Base-by-base conservation (phyloP, 2,113 vertebrate genomes). In the Megalops atlanticus region DNA sequence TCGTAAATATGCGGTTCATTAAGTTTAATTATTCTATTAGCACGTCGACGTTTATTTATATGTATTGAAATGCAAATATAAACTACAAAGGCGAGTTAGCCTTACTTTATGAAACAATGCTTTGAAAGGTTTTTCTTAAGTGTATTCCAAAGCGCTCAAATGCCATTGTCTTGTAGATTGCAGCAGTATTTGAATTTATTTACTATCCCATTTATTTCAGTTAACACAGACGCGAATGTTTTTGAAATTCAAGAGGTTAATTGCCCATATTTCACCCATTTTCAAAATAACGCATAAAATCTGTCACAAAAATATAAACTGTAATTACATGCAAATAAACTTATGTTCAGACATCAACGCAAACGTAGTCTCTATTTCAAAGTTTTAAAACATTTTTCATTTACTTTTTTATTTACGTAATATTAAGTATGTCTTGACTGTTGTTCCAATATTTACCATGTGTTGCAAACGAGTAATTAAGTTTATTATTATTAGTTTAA, bases 141-240 rank as follows among this genome's bases (percentile, higher is more conserved):
- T 84, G 85, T 88, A 84, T 84, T 89, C 74, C 31, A 6, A 45
- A 11, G 15, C 49, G 38, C 82, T 72, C 41, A 58, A 39, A 47
- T 52, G 80, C 79, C 86, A 64, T 89, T 88, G 84, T 91, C 36
- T 76, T 87, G 84, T 77, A 87, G 78, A 83, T 76, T 77, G 1
- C 1, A 5, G 39, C 80, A 80, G 38, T 35, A 77, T 45, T 14
- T 70, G 16, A 49, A n/a, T 58, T 40, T 40, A 75, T 75, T 36
- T 81, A 75, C 40, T 31, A 27, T 54, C 45, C 38, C 43, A 52
- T 36, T 5, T 39, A 64, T 77, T 40, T 52, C 39, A 40, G 52
- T 3, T 24, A 73, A 47, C 70, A 70, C 64, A 74, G 79, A 21
- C 58, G 11, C 18, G 16, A 54, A 64, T 64, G 24, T n/a, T n/a